A percentile compares a stretch with the other conserved stretches of the same genome.
Conservation (phyloP, 2,113 vertebrate genomes). For the Bufo gargarizans region DNA sequence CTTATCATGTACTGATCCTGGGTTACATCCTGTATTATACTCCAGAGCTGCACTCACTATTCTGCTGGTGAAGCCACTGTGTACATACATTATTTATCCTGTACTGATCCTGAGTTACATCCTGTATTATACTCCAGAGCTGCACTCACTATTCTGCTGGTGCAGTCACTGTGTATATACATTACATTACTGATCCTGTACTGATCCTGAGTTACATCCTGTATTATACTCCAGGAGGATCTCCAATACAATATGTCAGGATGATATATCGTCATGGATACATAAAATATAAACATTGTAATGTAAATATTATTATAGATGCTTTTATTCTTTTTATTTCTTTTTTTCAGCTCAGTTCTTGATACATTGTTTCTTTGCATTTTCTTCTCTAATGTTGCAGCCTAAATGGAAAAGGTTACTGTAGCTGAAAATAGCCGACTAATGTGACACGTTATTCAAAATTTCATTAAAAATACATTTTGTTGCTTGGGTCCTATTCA, state of each 20-base stretch:
- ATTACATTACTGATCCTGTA: too few relatives aligned
- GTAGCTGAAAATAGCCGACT: conserved; percentile 49
- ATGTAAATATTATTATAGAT: background rate
- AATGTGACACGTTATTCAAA: conserved; percentile 26
- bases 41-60: too few relatives aligned
- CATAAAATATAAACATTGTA: background rate
- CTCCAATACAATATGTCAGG: background rate
- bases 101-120: too few relatives aligned
- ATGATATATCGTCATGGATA: background rate
- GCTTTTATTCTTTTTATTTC: background rate
- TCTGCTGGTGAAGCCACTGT: too few relatives aligned
- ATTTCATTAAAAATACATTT: conserved; percentile 53
- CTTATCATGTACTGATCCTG: too few relatives aligned
- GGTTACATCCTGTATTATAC: too few relatives aligned
- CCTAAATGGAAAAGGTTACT: conserved; percentile 45
- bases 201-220: too few relatives aligned
- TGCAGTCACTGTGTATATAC: too few relatives aligned
- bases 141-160: too few relatives aligned
- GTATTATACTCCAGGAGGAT: too few relatives aligned
- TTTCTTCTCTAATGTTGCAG: conserved; percentile 1
- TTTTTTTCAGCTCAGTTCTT: background rate
- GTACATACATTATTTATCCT: too few relatives aligned
- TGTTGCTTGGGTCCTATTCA: conserved; percentile 24
- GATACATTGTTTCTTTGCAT: background rate
- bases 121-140: too few relatives aligned